Percentiles rank a stretch among this genome's conserved stretches.
phyloP scores from a whole-genome alignment of 2,113 vertebrate genomes.

The Saguinus imperator region DNA sequence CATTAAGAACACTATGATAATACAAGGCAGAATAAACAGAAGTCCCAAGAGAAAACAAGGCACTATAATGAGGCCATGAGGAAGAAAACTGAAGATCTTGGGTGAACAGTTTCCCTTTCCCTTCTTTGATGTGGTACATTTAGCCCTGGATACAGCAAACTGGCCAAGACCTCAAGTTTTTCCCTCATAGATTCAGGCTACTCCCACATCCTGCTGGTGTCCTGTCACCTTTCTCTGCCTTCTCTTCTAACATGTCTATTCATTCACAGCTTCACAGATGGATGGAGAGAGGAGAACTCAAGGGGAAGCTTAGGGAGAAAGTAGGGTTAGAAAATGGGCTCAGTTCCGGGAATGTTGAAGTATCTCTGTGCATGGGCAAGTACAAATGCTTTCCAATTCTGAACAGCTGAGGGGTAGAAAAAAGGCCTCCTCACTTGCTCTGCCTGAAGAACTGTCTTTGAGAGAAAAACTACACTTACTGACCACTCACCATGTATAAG shows the following conservation, averaged over 20 bases:
- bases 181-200: neutral
- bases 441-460: neutral
- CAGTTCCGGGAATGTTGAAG: neutral
- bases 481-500: neutral
- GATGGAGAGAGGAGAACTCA: neutral
- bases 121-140: neutral
- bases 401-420: neutral
- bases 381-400: neutral
- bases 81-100: neutral
- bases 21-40: neutral
- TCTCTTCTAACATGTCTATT: neutral
- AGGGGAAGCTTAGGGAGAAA: neutral
- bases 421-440: neutral
- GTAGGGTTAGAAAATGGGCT: neutral
- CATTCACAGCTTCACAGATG: neutral
- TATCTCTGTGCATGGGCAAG: neutral
- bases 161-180: neutral
- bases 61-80: neutral
- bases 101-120: neutral
- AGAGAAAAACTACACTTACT: neutral
- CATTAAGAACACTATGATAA: neutral
- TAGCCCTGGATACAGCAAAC: neutral
- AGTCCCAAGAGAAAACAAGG: neutral
- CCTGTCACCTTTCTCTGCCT: neutral
- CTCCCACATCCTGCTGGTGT: neutral